These are phyloP conservation scores for Micrasema minimum DNA, from an alignment of 1,140 invertebrate species.

Conservation along the genomic window DNA sequence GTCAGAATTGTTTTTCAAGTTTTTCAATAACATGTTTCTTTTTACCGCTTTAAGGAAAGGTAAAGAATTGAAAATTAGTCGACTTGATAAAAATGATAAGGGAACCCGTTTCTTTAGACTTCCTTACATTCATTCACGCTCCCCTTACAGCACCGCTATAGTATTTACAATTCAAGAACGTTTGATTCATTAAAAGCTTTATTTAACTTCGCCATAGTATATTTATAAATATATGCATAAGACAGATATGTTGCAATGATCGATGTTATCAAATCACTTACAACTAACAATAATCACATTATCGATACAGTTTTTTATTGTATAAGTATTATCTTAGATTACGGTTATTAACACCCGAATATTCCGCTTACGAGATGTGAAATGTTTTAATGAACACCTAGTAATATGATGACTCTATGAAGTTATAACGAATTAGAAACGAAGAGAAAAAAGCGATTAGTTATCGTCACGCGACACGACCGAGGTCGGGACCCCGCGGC, in stretches of 20 bases:
- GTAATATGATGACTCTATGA: slow-evolving; percentile 15
- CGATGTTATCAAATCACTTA: slow-evolving; percentile 47
- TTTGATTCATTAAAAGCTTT: slow-evolving; percentile 51
- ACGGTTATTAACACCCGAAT: slow-evolving; percentile 27
- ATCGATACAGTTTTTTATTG: slow-evolving; percentile 23
- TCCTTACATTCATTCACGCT: slow-evolving; percentile 6
- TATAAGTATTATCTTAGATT: slow-evolving; percentile 15
- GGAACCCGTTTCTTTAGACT: background rate
- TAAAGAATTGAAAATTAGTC: slow-evolving; percentile 23
- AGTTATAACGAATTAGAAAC: background rate
- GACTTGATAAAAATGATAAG: background rate
- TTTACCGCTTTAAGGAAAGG: slow-evolving; percentile 14
- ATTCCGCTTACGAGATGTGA: slow-evolving; percentile 4
- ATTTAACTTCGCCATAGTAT: slow-evolving; percentile 48
- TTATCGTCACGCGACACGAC: slow-evolving; percentile 41
- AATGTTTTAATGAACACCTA: slow-evolving; percentile 12
- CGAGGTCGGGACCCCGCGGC: slow-evolving; percentile 46
- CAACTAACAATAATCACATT: slow-evolving; percentile 47
- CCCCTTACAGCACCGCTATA: slow-evolving; percentile 4
- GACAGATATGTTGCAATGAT: slow-evolving; percentile 52
- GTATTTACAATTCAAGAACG: slow-evolving; percentile 34
- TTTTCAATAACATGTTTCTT: slow-evolving; percentile 12
- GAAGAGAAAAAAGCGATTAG: slow-evolving; percentile 7
- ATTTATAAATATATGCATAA: slow-evolving; percentile 50
- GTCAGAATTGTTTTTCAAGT: slow-evolving; percentile 37